Evolutionary conservation across 1,140 invertebrate species (phyloP), one percentile per base, ranked within the genome.

Genomic region (Theocolax elegans): DNA sequence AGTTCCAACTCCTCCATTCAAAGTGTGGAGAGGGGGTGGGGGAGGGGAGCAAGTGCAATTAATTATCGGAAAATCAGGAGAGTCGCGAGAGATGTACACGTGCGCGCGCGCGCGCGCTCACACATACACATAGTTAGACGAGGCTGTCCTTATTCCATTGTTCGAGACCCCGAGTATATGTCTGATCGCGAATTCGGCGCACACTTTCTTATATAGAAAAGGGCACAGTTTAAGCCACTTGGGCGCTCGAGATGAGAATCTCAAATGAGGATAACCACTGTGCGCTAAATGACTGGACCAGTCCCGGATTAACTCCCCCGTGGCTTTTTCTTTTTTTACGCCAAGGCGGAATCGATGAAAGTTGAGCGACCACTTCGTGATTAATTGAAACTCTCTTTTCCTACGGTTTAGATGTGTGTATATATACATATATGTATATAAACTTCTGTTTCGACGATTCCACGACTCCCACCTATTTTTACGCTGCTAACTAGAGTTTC

Each of bases 201-300:
- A 38, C 10, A 38, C 13, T 35, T 40, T 51, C 8, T 64, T 35
- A 49, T 10, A 38, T 48, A 3, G 8, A 9, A 6, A 17, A 12
- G n/a, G 46, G n/a, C 23, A 40, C 42, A n/a, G n/a, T 51, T 38
- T 27, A 40, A 44, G 53, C 19, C 25, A 48, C 40, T 67, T 42
- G 8, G n/a, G n/a, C 31, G 38, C 23, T 31, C 51, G 40, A 35
- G 53, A 58, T 38, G 42, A 58, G 42, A 67, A 67, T 67, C 40
- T 40, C 29, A 3, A 49, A 59, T 49, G 54, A 59, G 44, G 19
- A 48, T 13, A 19, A 35, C 10, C 3, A 9, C 29, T n/a, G 13
- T 8, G 6, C 49, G 17, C 29, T 48, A 54, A 66, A 54, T 44
- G 23, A 17, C 21, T 4, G 13, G 25, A 27, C 2, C 15, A 8